These are phyloP conservation scores for Syngnathus rostellatus DNA, from an alignment of 2,797 vertebrate genomes.

Conservation along the genomic window DNA sequence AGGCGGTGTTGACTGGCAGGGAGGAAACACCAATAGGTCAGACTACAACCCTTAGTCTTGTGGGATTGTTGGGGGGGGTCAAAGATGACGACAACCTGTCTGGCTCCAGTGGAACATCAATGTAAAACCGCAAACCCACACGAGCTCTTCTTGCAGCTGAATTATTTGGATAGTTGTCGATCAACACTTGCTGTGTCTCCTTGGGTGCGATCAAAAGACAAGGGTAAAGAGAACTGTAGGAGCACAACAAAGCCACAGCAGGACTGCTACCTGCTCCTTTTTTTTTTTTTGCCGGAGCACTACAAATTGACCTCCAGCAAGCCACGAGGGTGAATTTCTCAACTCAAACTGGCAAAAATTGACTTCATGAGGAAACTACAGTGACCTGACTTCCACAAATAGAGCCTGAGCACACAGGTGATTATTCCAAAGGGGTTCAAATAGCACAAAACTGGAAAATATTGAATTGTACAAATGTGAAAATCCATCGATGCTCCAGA, in stretches of 20 bases:
- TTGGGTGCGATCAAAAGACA: not conserved
- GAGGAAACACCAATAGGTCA: slow-evolving; percentile 37
- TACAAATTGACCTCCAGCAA: not conserved
- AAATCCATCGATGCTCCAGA: too few species aligned
- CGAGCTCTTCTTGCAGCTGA: too few species aligned
- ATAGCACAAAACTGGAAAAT: not conserved
- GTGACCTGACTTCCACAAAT: not conserved
- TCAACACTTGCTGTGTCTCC: not conserved
- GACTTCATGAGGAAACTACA: not conserved
- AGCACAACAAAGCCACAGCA: not conserved
- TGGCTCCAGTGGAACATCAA: slow-evolving; percentile 52
- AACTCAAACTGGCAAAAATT: not conserved
- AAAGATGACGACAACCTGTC: slow-evolving; percentile 38
- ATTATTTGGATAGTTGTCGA: not conserved
- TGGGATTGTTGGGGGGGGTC: slow-evolving; percentile 37
- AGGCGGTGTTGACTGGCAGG: slow-evolving; percentile 35
- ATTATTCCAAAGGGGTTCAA: not conserved
- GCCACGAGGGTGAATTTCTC: not conserved
- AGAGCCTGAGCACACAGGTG: not conserved
- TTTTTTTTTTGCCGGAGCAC: not conserved
- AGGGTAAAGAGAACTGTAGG: not conserved
- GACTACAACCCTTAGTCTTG: slow-evolving; percentile 28
- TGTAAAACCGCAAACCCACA: slow-evolving; percentile 4
- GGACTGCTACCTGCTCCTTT: not conserved
- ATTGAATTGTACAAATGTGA: not conserved